Base-by-base conservation (phyloP, 2,113 vertebrate species). In the Columba livia region DNA sequence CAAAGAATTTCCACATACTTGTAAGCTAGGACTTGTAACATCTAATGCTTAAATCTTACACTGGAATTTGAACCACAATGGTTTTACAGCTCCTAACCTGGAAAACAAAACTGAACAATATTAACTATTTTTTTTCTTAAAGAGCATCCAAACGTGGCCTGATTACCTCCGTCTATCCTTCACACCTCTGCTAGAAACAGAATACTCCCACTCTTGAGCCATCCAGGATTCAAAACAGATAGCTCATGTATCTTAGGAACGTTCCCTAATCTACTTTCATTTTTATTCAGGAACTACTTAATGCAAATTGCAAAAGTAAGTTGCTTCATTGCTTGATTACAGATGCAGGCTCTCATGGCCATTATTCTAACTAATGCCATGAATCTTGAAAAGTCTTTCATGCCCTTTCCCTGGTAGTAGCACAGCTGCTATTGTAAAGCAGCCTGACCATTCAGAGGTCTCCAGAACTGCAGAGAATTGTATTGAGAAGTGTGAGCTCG, bases 281-380 rank as follows among this genome's bases (percentile, higher is more conserved):
- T 93, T 96, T 91, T 79, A 72, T 69, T 89, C 66, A 90, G 53
- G 34, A 85, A 18, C 42, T 71, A 72, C 48, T 79, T 72, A 67
- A 90, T 82, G 44, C 53, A 95, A 85, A 91, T 91, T 85, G 25
- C 17, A 85, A 64, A 36, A 74, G 25, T n/a, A 74, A 79, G 42
- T 31, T 67, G 11, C 23, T 79, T 88, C 31, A 82, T 88, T 79
- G 54, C 34, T n/a, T 50, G 56, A 56, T 71, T 79, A 79, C n/a
- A 67, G 47, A 79, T 36, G 28, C 11, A 51, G 31, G 32, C n/a
- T 89, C 9, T 71, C 42, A 29, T 26, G 17, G 20, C 48, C 28
- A 42, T 74, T 94, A 74, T 81, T 81, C 36, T 81, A 24, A 26
- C 40, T 85, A n/a, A 67, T 38, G 9, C 15, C 25, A 75, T 13